Conservation (phyloP, 2,113 vertebrate species). For the Egretta garzetta region DNA sequence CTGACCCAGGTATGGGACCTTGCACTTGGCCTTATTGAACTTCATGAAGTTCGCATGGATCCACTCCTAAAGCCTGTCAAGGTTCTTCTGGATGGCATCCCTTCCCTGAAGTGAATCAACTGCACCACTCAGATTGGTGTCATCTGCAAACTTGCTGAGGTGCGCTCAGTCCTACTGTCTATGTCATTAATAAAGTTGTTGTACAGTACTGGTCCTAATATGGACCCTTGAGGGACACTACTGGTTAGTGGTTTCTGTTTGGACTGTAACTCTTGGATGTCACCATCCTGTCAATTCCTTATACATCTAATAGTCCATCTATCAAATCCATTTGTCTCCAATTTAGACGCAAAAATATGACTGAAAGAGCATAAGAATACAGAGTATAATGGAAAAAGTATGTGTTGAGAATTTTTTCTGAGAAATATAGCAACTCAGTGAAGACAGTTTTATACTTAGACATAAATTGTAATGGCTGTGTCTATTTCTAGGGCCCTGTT, state of each 20-base stretch:
- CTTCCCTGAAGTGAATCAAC: neutral
- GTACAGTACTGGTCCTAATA: neutral
- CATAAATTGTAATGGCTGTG: neutral
- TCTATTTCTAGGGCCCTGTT: neutral
- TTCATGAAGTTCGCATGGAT: neutral
- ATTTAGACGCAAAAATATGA: neutral
- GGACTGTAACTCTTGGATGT: neutral
- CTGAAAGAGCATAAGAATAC: neutral
- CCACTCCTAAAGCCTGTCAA: neutral
- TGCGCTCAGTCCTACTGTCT: neutral
- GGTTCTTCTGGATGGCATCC: neutral
- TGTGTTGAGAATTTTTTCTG: neutral
- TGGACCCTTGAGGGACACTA: neutral
- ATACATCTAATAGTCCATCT: neutral
- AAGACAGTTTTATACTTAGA: neutral
- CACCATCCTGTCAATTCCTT: neutral
- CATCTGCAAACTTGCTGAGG: neutral
- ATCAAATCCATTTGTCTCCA: neutral
- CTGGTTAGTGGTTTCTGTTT: neutral
- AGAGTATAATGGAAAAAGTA: neutral
- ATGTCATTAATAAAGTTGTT: neutral
- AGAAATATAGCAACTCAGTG: neutral
- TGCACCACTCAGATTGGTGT: neutral
- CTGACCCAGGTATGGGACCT: neutral
- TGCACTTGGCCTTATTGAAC: neutral